These are phyloP conservation scores for Drosophila pallidifrons DNA, from an alignment of 1,140 invertebrate species.

Conservation along the genomic window DNA sequence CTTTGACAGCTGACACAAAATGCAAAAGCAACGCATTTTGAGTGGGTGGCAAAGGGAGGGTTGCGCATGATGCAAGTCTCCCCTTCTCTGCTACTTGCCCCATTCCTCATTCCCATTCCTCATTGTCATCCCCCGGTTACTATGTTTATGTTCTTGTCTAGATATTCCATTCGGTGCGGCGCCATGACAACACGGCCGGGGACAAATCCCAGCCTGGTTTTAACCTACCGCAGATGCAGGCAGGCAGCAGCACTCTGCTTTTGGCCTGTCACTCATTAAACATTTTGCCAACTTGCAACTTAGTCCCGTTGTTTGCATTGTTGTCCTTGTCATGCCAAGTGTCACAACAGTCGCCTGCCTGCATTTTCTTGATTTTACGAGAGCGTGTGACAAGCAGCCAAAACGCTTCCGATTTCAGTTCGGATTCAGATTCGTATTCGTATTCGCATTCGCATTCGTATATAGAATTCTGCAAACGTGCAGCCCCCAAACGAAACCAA, in stretches of 20 bases:
- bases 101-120: background rate
- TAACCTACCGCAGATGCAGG: constrained; percentile 73
- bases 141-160: constrained; percentile 20
- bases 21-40: constrained; percentile 73
- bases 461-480: constrained; percentile 63
- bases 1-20: constrained; percentile 77
- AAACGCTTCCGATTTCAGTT: constrained; percentile 22
- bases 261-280: constrained; percentile 72
- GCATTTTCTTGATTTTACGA: constrained; percentile 74
- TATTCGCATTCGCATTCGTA: background rate
- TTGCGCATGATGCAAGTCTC: constrained; percentile 13
- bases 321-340: constrained; percentile 69
- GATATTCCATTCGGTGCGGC: constrained; percentile 6
- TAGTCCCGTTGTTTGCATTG: constrained; percentile 64
- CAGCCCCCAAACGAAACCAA: constrained; percentile 52
- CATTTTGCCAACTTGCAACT: constrained; percentile 77
- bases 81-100: background rate
- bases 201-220: constrained; percentile 44
- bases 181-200: background rate
- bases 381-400: constrained; percentile 63
- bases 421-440: background rate
- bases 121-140: background rate
- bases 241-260: constrained; percentile 46
- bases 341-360: constrained; percentile 71
- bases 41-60: constrained; percentile 58